A percentile compares a stretch with the other conserved stretches of the same genome.
Conservation (phyloP, 2,113 vertebrate species). For the Pampusana beccarii region DNA sequence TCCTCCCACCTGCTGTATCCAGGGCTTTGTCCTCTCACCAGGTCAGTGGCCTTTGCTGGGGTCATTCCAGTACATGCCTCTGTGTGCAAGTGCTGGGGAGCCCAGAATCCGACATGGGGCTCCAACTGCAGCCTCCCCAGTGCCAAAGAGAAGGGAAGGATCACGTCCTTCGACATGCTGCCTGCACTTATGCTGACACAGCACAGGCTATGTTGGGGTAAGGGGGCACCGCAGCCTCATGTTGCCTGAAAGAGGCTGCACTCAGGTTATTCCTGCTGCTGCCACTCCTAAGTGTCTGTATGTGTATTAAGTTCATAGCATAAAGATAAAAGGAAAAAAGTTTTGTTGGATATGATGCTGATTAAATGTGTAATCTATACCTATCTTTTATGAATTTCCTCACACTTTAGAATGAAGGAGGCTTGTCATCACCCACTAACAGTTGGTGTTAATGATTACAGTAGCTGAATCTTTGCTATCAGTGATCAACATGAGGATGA, state of each 20-base stretch:
- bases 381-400: not conserved
- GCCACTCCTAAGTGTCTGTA: not conserved
- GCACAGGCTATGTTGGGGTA: rapidly evolving
- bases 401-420: not conserved
- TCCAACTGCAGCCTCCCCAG: not conserved
- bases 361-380: not conserved
- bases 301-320: not conserved
- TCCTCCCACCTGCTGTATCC: not conserved
- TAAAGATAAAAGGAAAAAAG: not conserved
- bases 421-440: not conserved
- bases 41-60: not conserved
- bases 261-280: not conserved
- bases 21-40: not conserved
- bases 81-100: not conserved
- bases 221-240: not conserved
- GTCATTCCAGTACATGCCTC: not conserved
- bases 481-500: not conserved
- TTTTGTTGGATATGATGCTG: not conserved
- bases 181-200: not conserved
- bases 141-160: not conserved
- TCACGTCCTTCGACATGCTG: not conserved
- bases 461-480: not conserved
- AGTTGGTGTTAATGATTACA: not conserved
- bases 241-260: not conserved
- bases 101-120: rapidly evolving